These are phyloP conservation scores for Triplophysa yarkandensis DNA, from an alignment of 2,797 vertebrate genomes.

Conservation along the genomic window DNA sequence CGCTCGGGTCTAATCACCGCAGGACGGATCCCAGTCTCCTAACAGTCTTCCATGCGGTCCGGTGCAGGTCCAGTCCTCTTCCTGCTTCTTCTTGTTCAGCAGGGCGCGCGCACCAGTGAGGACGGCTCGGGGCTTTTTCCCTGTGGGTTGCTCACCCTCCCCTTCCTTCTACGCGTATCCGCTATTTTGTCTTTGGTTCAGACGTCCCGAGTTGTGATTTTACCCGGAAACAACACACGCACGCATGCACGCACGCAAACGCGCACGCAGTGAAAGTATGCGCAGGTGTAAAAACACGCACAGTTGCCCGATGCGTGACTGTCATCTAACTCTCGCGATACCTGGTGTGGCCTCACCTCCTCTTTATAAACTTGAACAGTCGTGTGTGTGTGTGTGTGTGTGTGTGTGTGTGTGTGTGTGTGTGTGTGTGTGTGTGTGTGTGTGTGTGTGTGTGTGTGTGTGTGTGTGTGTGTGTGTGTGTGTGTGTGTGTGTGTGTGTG, in stretches of 20 bases:
- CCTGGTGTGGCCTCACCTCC: not conserved
- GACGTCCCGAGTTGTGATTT: slow-evolving; percentile 56
- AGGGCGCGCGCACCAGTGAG: slow-evolving; percentile 55
- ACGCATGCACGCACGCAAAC: slow-evolving; percentile 22
- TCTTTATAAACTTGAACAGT: not conserved
- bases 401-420: no score
- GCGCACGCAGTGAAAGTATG: not conserved
- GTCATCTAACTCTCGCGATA: slow-evolving; percentile 1
- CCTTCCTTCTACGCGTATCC: slow-evolving; percentile 34
- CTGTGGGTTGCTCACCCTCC: slow-evolving; percentile 38
- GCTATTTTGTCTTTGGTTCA: slow-evolving; percentile 30
- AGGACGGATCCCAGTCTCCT: not conserved
- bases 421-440: no score
- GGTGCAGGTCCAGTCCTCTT: slow-evolving; percentile 65
- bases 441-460: no score
- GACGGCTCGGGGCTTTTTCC: slow-evolving; percentile 44
- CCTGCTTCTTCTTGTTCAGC: slow-evolving; percentile 63
- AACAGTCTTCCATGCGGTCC: slow-evolving; percentile 19
- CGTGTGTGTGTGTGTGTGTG: no score
- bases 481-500: no score
- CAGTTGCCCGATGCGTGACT: slow-evolving; percentile 10
- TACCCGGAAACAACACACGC: slow-evolving; percentile 69
- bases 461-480: no score
- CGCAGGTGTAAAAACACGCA: slow-evolving; percentile 1
- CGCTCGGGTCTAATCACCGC: not conserved